Conservation (phyloP, 2,113 vertebrate genomes). For the Microtus ochrogaster region DNA sequence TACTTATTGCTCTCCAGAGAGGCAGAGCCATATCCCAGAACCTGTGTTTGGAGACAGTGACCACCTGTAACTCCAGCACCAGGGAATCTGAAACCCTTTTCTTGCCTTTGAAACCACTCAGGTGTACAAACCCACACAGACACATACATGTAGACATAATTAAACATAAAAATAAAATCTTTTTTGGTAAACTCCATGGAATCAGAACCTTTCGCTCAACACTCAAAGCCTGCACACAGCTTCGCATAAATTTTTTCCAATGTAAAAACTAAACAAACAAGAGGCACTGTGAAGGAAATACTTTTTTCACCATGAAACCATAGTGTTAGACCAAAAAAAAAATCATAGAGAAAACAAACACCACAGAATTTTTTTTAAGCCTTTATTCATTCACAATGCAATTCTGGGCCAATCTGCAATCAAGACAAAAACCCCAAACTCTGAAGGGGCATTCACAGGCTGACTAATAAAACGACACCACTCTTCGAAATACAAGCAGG, state of each 20-base stretch:
- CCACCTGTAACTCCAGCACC: background rate
- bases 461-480: conserved; percentile 57
- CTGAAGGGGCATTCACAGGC: conserved; percentile 61
- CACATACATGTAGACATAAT: background rate
- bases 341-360: conserved; percentile 52
- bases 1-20: background rate
- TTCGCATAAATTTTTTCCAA: background rate
- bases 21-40: background rate
- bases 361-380: background rate
- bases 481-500: conserved; percentile 11
- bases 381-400: conserved; percentile 76
- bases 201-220: background rate
- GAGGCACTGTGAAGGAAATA: background rate
- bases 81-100: background rate
- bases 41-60: too few species aligned
- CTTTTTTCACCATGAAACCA: background rate
- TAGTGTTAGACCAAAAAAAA: conserved; percentile 17
- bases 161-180: background rate
- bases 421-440: conserved; percentile 63
- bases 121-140: background rate
- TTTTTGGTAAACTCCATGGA: background rate
- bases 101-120: background rate
- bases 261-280: background rate
- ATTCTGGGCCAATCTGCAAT: conserved; percentile 63
- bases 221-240: background rate